phyloP scores from a whole-genome alignment of 1,140 invertebrate genomes.

The Brachionus rotundiformis region DNA sequence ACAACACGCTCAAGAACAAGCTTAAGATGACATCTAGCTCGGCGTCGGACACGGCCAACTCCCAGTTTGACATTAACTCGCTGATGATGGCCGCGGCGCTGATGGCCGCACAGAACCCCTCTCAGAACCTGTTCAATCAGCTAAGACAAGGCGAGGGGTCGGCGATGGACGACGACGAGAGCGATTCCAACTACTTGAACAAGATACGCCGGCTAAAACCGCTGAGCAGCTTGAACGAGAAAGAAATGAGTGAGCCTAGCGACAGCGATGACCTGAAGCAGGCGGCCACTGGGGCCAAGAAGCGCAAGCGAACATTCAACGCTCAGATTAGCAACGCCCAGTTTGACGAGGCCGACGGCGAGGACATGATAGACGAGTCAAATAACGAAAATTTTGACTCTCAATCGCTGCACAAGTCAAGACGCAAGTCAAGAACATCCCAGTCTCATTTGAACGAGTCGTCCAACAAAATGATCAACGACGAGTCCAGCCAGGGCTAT shows the following conservation, averaged over 20 bases:
- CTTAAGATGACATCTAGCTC: constrained; percentile 2
- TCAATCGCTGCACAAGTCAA: background rate
- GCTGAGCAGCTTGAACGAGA: background rate
- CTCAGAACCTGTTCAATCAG: background rate
- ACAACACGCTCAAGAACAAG: background rate
- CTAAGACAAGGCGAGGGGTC: background rate
- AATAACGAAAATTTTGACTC: constrained; percentile 45
- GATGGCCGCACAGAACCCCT: background rate
- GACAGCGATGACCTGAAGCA: constrained; percentile 20
- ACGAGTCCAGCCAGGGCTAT: constrained; percentile 6
- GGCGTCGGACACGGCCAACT: background rate
- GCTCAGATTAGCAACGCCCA: background rate
- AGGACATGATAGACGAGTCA: constrained; percentile 21
- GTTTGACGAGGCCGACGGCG: constrained; percentile 35
- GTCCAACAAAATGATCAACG: background rate
- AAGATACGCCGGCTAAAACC: constrained; percentile 23
- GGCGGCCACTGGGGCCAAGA: background rate
- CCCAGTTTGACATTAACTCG: constrained; percentile 51
- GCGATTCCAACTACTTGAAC: constrained; percentile 48
- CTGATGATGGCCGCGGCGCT: constrained; percentile 48
- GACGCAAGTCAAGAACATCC: constrained; percentile 28
- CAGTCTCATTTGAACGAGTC: constrained; percentile 15
- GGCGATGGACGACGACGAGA: constrained; percentile 41
- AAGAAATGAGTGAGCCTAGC: background rate
- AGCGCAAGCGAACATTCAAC: constrained; percentile 16